Evolutionary conservation across 2,113 vertebrate species (phyloP).

Genomic region (Xiphophorus hellerii): DNA sequence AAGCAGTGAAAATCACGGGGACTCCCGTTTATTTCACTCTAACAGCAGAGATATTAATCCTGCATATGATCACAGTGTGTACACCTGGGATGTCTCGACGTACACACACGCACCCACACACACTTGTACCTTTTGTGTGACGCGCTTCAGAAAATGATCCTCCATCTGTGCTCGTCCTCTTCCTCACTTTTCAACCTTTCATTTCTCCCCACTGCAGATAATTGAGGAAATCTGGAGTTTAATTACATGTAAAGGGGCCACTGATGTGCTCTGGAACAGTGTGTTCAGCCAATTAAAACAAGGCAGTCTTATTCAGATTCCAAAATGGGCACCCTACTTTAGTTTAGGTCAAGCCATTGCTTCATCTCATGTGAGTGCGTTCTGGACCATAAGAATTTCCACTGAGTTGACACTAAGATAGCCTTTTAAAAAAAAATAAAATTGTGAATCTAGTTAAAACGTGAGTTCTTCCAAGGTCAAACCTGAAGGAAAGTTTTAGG

Average conservation of each 20-base stretch:
- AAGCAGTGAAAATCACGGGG: slow-evolving; percentile 20
- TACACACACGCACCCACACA: background rate
- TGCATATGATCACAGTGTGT: slow-evolving; percentile 14
- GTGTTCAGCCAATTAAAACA: slow-evolving; percentile 58
- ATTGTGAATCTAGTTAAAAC: background rate
- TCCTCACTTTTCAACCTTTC: slow-evolving; percentile 42
- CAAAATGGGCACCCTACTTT: slow-evolving; percentile 31
- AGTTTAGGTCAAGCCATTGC: background rate
- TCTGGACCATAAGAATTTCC: slow-evolving; percentile 10
- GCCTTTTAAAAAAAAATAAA: background rate
- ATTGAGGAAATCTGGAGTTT: slow-evolving; percentile 54
- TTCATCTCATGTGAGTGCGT: slow-evolving; percentile 16
- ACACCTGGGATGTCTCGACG: background rate
- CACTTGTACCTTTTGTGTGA: slow-evolving; percentile 23
- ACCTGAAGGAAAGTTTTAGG: background rate
- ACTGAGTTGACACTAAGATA: slow-evolving; percentile 19
- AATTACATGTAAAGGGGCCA: slow-evolving; percentile 60
- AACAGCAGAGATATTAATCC: slow-evolving; percentile 52
- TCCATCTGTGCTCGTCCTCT: background rate
- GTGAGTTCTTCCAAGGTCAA: background rate
- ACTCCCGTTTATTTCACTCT: slow-evolving; percentile 47
- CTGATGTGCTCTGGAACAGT: slow-evolving; percentile 11
- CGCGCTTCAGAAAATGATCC: slow-evolving; percentile 20
- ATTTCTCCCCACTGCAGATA: slow-evolving; percentile 33
- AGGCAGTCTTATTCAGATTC: slow-evolving; percentile 39